A percentile compares a stretch with the other conserved stretches of the same genome.
Conservation (phyloP, 1,140 invertebrate genomes). For the Aleiodes sp. region DNA sequence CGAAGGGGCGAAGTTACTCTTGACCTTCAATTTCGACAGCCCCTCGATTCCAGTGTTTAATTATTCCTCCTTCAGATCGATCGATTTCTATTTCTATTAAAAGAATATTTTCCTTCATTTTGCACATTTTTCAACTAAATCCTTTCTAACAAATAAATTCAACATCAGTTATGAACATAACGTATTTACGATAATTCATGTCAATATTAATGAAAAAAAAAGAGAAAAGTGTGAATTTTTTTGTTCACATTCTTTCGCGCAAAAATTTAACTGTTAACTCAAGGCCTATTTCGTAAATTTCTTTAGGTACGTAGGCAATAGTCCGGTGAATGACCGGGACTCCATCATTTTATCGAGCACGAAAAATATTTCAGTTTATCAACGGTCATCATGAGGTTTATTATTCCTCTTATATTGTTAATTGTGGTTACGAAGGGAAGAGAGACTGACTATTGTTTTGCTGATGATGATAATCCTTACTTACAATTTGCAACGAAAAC, state of each 20-base stretch:
- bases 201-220: too few relatives aligned
- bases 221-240: too few relatives aligned
- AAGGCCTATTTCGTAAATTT: too few relatives aligned
- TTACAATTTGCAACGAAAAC: conserved; percentile 64
- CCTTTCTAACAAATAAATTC: background rate
- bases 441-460: conserved; percentile 59
- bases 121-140: background rate
- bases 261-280: too few relatives aligned
- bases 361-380: background rate
- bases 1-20: background rate
- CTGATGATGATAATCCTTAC: conserved; percentile 61
- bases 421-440: conserved; percentile 39
- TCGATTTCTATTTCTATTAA: background rate
- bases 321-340: background rate
- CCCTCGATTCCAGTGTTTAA: background rate
- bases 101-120: background rate
- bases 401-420: conserved; percentile 6
- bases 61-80: background rate
- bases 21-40: conserved; percentile 12
- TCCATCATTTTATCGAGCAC: background rate
- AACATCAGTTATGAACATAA: too few relatives aligned
- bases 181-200: too few relatives aligned
- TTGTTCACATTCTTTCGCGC: too few relatives aligned
- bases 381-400: background rate
- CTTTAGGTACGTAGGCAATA: background rate